Conservation (phyloP, 2,888 invertebrate species). For the Apantesis nais region DNA sequence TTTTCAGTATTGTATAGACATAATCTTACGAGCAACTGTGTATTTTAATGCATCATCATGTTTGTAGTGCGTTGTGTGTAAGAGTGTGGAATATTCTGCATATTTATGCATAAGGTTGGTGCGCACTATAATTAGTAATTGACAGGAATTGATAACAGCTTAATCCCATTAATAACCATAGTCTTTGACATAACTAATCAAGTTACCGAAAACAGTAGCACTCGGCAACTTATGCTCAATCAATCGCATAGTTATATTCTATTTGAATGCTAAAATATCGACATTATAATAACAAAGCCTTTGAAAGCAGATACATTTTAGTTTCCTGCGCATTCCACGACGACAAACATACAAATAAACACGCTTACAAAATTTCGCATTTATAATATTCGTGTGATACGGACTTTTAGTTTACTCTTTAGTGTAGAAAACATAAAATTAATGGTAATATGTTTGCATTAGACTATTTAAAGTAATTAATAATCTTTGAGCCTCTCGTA, state of each 20-base stretch:
- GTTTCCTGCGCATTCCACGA: too few relatives aligned
- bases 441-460: not conserved
- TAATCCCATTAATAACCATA: too few relatives aligned
- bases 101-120: not conserved
- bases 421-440: not conserved
- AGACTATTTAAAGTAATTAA: constrained; percentile 6
- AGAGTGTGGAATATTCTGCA: not conserved
- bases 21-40: too few relatives aligned
- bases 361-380: too few relatives aligned
- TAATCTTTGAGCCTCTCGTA: constrained; percentile 22
- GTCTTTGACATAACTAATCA: not conserved
- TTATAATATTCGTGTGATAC: not conserved
- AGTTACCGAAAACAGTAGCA: not conserved
- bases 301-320: too few relatives aligned
- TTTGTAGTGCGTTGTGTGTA: too few relatives aligned
- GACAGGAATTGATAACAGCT: too few relatives aligned
- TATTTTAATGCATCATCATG: too few relatives aligned
- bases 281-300: not conserved
- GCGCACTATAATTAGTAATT: not conserved
- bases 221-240: too few relatives aligned
- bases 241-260: not conserved
- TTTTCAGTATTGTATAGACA: too few relatives aligned
- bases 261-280: not conserved
- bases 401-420: not conserved
- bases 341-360: too few relatives aligned